Evolutionary conservation across 2,888 invertebrate genomes (phyloP).

Genomic region (Eudasyphora cyanicolor): DNA sequence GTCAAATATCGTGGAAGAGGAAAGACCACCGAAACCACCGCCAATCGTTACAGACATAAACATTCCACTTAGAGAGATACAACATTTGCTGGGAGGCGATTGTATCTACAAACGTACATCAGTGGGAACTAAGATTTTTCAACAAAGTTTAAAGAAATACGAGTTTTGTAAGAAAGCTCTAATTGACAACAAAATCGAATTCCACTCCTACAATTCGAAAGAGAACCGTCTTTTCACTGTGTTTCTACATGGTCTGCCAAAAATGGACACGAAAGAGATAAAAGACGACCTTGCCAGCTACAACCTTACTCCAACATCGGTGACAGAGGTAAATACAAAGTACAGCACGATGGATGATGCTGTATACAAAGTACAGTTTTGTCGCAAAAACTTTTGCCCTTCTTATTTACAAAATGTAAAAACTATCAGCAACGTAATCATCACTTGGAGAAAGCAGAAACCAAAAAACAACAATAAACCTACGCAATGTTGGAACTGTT

Average conservation of each 20-base stretch:
- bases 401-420: too few relatives aligned
- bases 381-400: conserved; percentile 28
- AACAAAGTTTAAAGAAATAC: not conserved
- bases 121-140: not conserved
- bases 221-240: not conserved
- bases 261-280: not conserved
- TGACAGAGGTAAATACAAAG: not conserved
- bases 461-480: not conserved
- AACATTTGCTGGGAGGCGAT: conserved; percentile 12
- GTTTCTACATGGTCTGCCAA: not conserved
- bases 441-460: too few relatives aligned
- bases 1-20: not conserved
- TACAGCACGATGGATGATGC: not conserved
- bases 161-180: too few relatives aligned
- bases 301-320: not conserved
- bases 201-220: not conserved
- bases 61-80: not conserved
- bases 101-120: conserved; percentile 10
- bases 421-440: too few relatives aligned
- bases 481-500: not conserved
- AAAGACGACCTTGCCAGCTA: not conserved
- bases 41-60: too few relatives aligned
- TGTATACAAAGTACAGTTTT: conserved; percentile 41
- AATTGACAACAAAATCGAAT: too few relatives aligned
- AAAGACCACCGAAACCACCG: not conserved